phyloP scores from a whole-genome alignment of 2,797 vertebrate genomes.

The Siniperca undulata region DNA sequence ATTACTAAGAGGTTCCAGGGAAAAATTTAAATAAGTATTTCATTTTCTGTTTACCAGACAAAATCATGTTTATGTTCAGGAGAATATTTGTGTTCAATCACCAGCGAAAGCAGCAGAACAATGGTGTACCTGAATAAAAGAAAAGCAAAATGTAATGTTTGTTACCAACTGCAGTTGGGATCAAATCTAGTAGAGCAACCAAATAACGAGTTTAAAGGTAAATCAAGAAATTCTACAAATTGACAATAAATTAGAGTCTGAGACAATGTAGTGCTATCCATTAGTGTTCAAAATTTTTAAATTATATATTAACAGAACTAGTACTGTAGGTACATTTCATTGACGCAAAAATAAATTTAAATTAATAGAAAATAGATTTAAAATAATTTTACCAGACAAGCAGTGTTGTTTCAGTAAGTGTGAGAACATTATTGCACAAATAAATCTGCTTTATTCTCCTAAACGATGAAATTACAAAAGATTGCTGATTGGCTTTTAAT shows the following conservation, averaged over 20 bases:
- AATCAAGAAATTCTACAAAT: background rate
- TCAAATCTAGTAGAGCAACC: too few relatives aligned
- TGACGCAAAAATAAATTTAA: background rate
- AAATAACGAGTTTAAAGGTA: background rate
- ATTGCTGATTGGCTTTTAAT: background rate
- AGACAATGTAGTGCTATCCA: too few relatives aligned
- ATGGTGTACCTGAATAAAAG: background rate
- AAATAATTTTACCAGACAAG: background rate
- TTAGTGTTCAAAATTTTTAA: background rate
- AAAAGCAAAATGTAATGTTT: background rate
- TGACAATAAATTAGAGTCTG: background rate
- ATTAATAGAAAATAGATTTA: background rate
- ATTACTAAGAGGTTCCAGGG: too few relatives aligned
- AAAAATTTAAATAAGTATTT: background rate
- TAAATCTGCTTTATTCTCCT: background rate
- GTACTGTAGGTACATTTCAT: background rate
- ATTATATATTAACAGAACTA: background rate
- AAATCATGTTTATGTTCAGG: background rate
- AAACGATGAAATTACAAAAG: background rate
- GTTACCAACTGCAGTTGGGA: background rate
- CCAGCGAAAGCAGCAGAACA: conserved; percentile 1
- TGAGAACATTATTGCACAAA: background rate
- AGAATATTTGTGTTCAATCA: conserved; percentile 4
- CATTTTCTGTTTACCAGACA: background rate
- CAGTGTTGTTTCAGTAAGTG: background rate